Evolutionary conservation across 1,140 invertebrate species (phyloP), one percentile per base, ranked within the genome.

Genomic region (Aradophagus sp.): DNA sequence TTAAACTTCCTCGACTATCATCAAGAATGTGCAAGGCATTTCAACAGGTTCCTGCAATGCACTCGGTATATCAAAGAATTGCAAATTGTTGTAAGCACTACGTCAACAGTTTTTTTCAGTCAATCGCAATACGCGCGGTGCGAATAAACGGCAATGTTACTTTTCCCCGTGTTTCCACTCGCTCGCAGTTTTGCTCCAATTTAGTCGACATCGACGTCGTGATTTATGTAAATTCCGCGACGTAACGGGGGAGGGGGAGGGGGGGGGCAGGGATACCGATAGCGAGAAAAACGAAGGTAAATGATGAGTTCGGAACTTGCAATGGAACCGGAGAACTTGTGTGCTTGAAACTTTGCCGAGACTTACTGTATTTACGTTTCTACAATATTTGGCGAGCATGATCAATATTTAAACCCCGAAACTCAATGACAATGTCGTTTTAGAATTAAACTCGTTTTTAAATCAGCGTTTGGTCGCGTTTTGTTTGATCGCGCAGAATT

Each of bases 181-280:
- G 34, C 55, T 59, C 39, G 19, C 48, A 59, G 47, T 62, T 70
- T 70, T 63, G 26, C 59, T 53, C 26, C 53, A 63, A 70, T 70
- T 32, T 45, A 58, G 45, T 36, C 45, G 23, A 70, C 52, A 52
- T 63, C 58, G 59, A 47, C 52, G 47, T 58, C 47, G 58, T 71
- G 47, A 71, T 71, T 71, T 71, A 71, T 71, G 67, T 63, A 65
- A 71, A 71, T 71, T 71, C 59, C 11, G 53, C 47, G 29, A 71
- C 53, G 52, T 45, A 58, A 63, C n/a, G n/a, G n/a, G n/a, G n/a
- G n/a, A n/a, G n/a, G n/a, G n/a, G n/a, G n/a, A n/a, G n/a, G n/a
- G n/a, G n/a, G n/a, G n/a, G n/a, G 53, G 59, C 53, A 52, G 67
- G 59, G 53, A 71, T 59, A 71, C 59, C 44, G 52, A 71, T 63